Evolutionary conservation across 2,113 vertebrate species (phyloP), one percentile per base, ranked within the genome.

Genomic region (Erythrocercus mccallii): DNA sequence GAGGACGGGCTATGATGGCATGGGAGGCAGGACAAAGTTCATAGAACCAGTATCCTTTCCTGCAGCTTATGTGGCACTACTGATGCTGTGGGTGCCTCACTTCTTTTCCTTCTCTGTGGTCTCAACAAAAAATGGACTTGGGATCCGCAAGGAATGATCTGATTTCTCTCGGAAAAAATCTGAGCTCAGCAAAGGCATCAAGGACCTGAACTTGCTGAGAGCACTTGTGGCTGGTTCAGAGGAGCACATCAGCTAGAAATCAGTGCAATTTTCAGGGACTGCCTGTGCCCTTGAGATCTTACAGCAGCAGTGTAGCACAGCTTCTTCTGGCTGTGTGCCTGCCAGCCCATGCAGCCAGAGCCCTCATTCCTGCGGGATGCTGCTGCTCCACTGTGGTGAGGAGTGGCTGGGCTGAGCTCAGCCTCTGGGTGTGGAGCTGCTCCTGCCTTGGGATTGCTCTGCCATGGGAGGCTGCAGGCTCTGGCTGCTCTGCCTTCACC

Each of bases 31-130:
- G 81, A 99, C 98, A 6, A 99, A 99, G 95, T 99, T 99, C 95
- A 98, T 99, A 90, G 98, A 99, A 81, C 98, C 99, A 80, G 99
- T 99, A 99, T 99, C 99, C 98, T 99, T 98, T 64, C n/a, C n/a
- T 80, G 80, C 18, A 27, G 48, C 15, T 69, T 5, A 0, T 11
- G 2, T n/a, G 74, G 58, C 38, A 44, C 15, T 56, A 30, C 31
- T 38, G 33, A 8, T 57, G 33, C 51, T 64, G 10, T 40, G 27
- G 25, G 25, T 15, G n/a, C 9, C 14, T 83, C 10, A 21, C 21
- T 27, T 76, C 16, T 64, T 21, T 44, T 86, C 33, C 15, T 57
- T 10, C 28, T 28, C 23, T 90, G 48, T 2, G 1, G 15, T 51
- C 31, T 72, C 10, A 76, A n/a, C 24, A 21, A 42, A 70, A 69